Evolutionary conservation across 2,113 vertebrate genomes (phyloP).

Genomic region (Mormyrus lacerda): DNA sequence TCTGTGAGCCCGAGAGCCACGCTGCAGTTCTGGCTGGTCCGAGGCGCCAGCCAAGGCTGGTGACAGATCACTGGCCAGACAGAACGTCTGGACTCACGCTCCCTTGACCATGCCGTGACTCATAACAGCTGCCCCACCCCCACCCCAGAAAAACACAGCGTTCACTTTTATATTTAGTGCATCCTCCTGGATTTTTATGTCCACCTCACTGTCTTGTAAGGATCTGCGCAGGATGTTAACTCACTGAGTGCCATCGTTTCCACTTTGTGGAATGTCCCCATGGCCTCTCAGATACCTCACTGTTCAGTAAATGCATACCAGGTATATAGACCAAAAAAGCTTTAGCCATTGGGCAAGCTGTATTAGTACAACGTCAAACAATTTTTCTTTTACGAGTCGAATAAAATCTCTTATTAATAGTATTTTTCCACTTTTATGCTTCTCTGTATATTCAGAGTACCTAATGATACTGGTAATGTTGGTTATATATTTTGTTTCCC

Average conservation of each 20-base stretch:
- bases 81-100: conserved; percentile 40
- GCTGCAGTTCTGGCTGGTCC: background rate
- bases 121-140: background rate
- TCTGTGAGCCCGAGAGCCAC: conserved; percentile 28
- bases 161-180: background rate
- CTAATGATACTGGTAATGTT: background rate
- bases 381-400: background rate
- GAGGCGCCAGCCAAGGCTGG: background rate
- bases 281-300: background rate
- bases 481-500: background rate
- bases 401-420: background rate
- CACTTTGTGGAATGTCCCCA: background rate
- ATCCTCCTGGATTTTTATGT: background rate
- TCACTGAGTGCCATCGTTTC: background rate
- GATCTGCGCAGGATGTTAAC: background rate
- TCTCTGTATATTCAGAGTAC: background rate
- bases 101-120: conserved; percentile 35
- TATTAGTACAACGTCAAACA: background rate
- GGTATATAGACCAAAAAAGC: background rate
- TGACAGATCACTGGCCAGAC: conserved; percentile 28
- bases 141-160: background rate
- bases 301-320: background rate
- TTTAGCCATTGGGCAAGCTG: background rate
- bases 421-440: background rate
- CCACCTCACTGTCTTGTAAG: background rate